phyloP scores from a whole-genome alignment of 1,140 invertebrate genomes.

The Chelonus insularis region DNA sequence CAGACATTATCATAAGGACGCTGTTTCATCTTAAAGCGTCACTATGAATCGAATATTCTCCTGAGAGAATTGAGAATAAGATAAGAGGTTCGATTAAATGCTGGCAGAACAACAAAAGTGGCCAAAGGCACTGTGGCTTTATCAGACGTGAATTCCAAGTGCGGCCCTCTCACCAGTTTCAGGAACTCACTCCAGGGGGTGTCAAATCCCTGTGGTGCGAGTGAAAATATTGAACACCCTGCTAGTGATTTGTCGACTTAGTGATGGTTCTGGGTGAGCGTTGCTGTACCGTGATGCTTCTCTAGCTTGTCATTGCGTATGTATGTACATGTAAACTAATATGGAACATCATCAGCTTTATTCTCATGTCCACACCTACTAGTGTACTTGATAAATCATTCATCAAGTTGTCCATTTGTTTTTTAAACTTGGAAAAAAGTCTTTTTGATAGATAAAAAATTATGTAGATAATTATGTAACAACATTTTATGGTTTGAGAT shows the following conservation, averaged over 20 bases:
- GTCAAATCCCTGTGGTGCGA: conserved; percentile 46
- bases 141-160: not conserved
- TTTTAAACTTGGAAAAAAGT: too few species aligned
- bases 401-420: too few species aligned
- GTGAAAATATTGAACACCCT: conserved; percentile 47
- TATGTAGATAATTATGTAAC: too few species aligned
- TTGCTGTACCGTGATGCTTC: not conserved
- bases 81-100: not conserved
- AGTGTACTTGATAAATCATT: too few species aligned
- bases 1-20: conserved; percentile 50
- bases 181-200: conserved; percentile 32
- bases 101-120: not conserved
- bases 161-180: conserved; percentile 1
- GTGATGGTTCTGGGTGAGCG: conserved; percentile 39
- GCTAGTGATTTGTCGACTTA: conserved; percentile 45
- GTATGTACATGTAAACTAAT: not conserved
- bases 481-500: too few species aligned
- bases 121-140: not conserved
- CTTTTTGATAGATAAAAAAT: too few species aligned
- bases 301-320: not conserved
- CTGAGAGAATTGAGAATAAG: conserved; percentile 9
- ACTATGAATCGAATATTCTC: conserved; percentile 39
- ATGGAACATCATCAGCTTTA: too few species aligned
- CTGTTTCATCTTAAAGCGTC: conserved; percentile 48
- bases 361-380: too few species aligned